phyloP scores from a whole-genome alignment of 1,140 invertebrate genomes.

The Trypoxylus dichotomus region DNA sequence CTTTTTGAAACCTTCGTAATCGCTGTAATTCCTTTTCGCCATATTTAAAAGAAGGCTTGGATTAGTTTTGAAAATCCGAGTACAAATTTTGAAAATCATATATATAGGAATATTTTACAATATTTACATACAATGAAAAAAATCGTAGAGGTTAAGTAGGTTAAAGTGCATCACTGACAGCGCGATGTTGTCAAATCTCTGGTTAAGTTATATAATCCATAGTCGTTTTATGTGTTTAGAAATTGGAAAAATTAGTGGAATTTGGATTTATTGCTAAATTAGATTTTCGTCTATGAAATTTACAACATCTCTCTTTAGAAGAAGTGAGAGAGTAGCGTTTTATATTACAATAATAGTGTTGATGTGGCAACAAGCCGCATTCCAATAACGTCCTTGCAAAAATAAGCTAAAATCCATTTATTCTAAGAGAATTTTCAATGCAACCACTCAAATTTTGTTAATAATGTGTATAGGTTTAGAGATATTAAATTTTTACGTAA shows the following conservation, averaged over 20 bases:
- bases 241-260: no score
- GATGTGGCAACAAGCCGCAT: background rate
- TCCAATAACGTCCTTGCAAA: background rate
- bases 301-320: no score
- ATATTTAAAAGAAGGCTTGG: constrained; percentile 1
- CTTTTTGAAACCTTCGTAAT: constrained; percentile 58
- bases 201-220: background rate
- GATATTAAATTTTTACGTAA: background rate
- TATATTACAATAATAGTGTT: background rate
- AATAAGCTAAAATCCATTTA: background rate
- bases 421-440: background rate
- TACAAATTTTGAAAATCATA: background rate
- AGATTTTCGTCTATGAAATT: no score
- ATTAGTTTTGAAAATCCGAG: background rate
- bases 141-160: background rate
- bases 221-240: no score
- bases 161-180: background rate
- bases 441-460: background rate
- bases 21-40: constrained; percentile 30
- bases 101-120: background rate
- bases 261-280: no score
- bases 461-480: background rate
- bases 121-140: constrained; percentile 20
- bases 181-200: background rate
- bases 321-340: no score